Evolutionary conservation across 2,797 vertebrate species (phyloP).

Genomic region (Clarias platycephalus): DNA sequence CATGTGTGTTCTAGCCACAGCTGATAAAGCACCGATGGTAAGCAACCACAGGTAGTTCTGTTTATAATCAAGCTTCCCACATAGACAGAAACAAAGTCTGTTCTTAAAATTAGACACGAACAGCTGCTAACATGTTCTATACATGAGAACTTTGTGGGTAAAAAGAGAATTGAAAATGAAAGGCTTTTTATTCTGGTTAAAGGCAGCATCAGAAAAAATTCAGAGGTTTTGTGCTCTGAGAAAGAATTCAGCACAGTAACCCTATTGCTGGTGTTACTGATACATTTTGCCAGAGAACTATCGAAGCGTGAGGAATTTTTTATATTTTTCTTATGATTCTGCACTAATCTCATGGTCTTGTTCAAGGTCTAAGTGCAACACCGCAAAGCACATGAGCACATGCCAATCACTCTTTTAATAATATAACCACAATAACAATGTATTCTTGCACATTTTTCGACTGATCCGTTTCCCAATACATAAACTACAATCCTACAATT

Average conservation of each 20-base stretch:
- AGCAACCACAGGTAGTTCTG: slow-evolving; percentile 17
- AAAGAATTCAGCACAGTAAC: neutral
- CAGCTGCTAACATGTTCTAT: slow-evolving; percentile 14
- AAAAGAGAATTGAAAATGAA: slow-evolving; percentile 27
- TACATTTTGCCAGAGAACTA: neutral
- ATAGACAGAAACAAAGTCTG: neutral
- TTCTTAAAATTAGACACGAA: neutral
- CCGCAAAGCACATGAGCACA: neutral
- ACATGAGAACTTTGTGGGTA: slow-evolving; percentile 19
- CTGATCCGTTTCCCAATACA: neutral
- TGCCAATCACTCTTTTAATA: neutral
- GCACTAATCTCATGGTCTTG: slow-evolving; percentile 7
- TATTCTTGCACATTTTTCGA: neutral
- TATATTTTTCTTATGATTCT: neutral
- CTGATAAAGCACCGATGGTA: slow-evolving; percentile 2
- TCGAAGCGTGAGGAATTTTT: neutral
- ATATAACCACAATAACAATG: neutral
- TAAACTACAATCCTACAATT: neutral
- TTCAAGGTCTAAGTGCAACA: slow-evolving; percentile 13
- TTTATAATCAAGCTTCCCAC: neutral
- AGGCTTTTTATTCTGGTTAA: neutral
- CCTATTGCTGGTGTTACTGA: neutral
- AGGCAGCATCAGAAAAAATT: neutral
- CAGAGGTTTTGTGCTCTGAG: neutral
- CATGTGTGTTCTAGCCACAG: slow-evolving; percentile 12